Conservation (phyloP, 2,888 invertebrate genomes). For the Tyria jacobaeae region DNA sequence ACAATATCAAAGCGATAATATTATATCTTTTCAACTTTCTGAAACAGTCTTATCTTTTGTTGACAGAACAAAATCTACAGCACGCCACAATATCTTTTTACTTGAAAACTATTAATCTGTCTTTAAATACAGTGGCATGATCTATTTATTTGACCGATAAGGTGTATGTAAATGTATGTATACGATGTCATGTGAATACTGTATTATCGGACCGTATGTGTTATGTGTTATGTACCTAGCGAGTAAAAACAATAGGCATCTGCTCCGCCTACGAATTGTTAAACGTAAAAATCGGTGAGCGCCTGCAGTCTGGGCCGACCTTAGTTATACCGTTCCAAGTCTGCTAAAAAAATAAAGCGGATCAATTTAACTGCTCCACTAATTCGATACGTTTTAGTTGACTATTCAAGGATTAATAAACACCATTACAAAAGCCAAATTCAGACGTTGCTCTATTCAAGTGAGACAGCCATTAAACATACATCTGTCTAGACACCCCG, state of each 20-base stretch:
- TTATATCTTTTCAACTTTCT: slow-evolving; percentile 17
- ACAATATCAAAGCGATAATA: neutral
- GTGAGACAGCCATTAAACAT: slow-evolving; percentile 9
- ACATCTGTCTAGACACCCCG: slow-evolving; percentile 7
- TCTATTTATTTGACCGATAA: slow-evolving; percentile 21
- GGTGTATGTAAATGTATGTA: no score
- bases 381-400: slow-evolving; percentile 12
- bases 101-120: slow-evolving; percentile 22
- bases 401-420: slow-evolving; percentile 15
- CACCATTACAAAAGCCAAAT: slow-evolving; percentile 3
- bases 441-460: neutral
- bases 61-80: slow-evolving; percentile 18
- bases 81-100: slow-evolving; percentile 6
- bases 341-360: slow-evolving; percentile 11
- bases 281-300: slow-evolving; percentile 9
- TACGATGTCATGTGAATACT: no score
- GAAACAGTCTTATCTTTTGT: neutral
- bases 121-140: slow-evolving; percentile 14
- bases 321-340: slow-evolving; percentile 8
- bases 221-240: neutral
- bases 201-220: no score
- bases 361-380: slow-evolving; percentile 16
- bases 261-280: slow-evolving; percentile 5
- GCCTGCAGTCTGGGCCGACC: neutral
- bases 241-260: neutral